Conservation (phyloP, 2,888 invertebrate species). For the Parapristionchus giblindavisi region DNA sequence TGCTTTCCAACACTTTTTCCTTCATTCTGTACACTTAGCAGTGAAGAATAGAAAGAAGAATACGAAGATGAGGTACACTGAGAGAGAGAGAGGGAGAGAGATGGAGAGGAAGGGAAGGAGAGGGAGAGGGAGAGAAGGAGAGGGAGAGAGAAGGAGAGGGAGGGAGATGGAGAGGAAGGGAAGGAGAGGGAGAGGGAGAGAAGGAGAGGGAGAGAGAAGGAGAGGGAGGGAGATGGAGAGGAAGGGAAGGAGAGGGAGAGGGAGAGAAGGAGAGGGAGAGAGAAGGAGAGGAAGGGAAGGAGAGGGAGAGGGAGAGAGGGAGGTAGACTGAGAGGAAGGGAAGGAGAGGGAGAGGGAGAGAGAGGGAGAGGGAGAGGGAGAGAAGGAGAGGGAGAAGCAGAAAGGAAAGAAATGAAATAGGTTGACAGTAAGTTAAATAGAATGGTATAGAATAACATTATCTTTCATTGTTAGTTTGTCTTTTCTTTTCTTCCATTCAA, state of each 20-base stretch:
- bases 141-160: conserved; percentile 25
- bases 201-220: conserved; percentile 12
- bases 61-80: too few species aligned
- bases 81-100: conserved; percentile 1
- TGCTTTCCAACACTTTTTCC: neutral
- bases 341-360: neutral
- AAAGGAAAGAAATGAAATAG: neutral
- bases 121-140: conserved; percentile 29
- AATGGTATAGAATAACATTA: too few species aligned
- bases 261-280: conserved; percentile 22
- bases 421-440: too few species aligned
- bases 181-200: neutral
- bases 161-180: neutral
- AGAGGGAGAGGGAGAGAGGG: neutral
- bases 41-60: too few species aligned
- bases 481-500: too few species aligned
- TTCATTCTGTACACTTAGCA: neutral
- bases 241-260: neutral
- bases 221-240: too few species aligned
- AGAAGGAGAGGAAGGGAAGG: neutral
- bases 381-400: neutral
- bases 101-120: conserved; percentile 12
- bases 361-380: neutral
- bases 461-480: too few species aligned
- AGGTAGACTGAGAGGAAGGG: too few species aligned